Conservation (phyloP, 2,888 invertebrate genomes). For the Folsomia manolachei region DNA sequence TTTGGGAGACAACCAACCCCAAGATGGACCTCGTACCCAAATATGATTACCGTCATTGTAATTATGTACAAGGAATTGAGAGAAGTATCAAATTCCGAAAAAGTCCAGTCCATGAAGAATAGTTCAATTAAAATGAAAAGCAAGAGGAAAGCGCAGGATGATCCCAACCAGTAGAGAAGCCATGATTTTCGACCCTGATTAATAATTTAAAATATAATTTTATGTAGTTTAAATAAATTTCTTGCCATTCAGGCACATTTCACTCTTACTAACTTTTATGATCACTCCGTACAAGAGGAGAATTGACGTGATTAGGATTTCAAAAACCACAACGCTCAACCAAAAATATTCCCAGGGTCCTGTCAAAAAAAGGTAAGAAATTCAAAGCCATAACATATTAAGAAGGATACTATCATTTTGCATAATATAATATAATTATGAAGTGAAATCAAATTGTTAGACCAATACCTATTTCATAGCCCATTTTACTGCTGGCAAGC, state of each 20-base stretch:
- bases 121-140: constrained; percentile 14
- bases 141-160: constrained; percentile 19
- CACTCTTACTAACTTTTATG: constrained; percentile 23
- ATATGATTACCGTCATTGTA: constrained; percentile 17
- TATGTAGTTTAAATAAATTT: neutral
- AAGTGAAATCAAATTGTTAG: too few relatives aligned
- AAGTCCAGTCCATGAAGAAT: neutral
- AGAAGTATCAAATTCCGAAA: neutral
- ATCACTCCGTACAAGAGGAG: constrained; percentile 38
- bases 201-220: neutral
- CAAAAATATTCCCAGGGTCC: constrained; percentile 25
- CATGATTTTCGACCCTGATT: constrained; percentile 30
- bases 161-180: constrained; percentile 32
- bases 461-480: neutral
- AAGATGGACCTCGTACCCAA: constrained; percentile 29
- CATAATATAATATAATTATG: neutral
- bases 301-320: constrained; percentile 25
- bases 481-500: neutral
- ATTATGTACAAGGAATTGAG: constrained; percentile 22
- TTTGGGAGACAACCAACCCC: constrained; percentile 27
- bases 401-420: neutral
- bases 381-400: too few relatives aligned
- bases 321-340: constrained; percentile 25
- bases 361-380: too few relatives aligned
- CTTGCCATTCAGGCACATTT: neutral